These are phyloP conservation scores for Ascaphus truei DNA, from an alignment of 2,113 vertebrate species.

Conservation along the genomic window DNA sequence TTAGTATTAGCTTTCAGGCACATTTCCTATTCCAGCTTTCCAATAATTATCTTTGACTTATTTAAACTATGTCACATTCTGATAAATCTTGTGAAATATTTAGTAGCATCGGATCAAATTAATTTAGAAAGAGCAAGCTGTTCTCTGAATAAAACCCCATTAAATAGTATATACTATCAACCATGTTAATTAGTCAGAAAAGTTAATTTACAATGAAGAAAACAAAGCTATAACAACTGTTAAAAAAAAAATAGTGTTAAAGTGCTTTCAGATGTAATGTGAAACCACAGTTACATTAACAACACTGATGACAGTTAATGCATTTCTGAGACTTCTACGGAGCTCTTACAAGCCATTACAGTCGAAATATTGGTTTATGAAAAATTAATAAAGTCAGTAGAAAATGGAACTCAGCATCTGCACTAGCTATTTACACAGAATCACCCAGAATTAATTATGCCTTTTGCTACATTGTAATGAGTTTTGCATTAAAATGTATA, in stretches of 20 bases:
- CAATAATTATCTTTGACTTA: too few relatives aligned
- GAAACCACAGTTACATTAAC: constrained; percentile 41
- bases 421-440: constrained; percentile 52
- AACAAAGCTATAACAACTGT: constrained; percentile 1
- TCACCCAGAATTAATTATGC: constrained; percentile 61
- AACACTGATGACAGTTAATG: constrained; percentile 42
- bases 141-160: too few relatives aligned
- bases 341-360: constrained; percentile 52
- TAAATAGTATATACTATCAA: too few relatives aligned
- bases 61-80: too few relatives aligned
- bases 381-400: constrained; percentile 59
- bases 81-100: too few relatives aligned
- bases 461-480: constrained; percentile 54
- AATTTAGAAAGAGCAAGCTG: too few relatives aligned
- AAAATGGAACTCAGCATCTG: constrained; percentile 55
- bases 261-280: constrained; percentile 34
- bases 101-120: too few relatives aligned
- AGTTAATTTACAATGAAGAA: constrained; percentile 4
- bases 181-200: constrained; percentile 31
- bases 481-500: constrained; percentile 62
- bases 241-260: constrained; percentile 28
- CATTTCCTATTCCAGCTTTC: too few relatives aligned
- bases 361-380: constrained; percentile 57
- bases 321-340: constrained; percentile 52
- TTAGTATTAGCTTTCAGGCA: too few relatives aligned